These are phyloP conservation scores for Dynastes tityus DNA, from an alignment of 2,888 invertebrate species.

Conservation along the genomic window DNA sequence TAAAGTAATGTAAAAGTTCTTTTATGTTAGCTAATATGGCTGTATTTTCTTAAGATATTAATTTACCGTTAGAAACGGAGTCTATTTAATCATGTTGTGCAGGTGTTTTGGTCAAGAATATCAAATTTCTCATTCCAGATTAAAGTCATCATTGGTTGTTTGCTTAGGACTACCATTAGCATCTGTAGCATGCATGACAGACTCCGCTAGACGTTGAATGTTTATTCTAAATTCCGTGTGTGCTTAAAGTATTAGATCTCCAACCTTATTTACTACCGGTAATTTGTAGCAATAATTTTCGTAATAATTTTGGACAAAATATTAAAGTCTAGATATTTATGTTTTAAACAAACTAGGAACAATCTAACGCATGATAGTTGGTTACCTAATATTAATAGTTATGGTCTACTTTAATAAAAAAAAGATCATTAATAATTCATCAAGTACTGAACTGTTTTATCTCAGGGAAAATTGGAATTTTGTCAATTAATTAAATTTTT, in stretches of 20 bases:
- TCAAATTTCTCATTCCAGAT: constrained; percentile 60
- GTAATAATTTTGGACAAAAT: constrained; percentile 5
- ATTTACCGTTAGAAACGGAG: constrained; percentile 40
- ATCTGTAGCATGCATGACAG: constrained; percentile 50
- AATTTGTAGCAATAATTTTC: constrained; percentile 41
- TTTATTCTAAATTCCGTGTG: constrained; percentile 49
- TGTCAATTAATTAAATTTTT: too few species aligned
- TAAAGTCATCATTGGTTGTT: constrained; percentile 57
- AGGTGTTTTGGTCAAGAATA: constrained; percentile 54
- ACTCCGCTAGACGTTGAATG: constrained; percentile 44
- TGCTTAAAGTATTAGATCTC: constrained; percentile 47
- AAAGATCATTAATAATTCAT: too few species aligned
- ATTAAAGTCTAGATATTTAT: background rate
- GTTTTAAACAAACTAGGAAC: too few species aligned
- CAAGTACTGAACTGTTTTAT: too few species aligned
- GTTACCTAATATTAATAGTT: too few species aligned
- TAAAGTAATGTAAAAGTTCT: background rate
- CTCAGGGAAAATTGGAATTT: too few species aligned
- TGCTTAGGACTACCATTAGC: constrained; percentile 57
- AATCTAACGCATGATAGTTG: too few species aligned
- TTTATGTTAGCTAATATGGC: background rate
- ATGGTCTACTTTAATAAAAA: too few species aligned
- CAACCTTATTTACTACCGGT: constrained; percentile 34
- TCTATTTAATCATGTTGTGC: constrained; percentile 40
- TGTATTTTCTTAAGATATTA: constrained; percentile 43